Base-by-base conservation (phyloP, 2,113 vertebrate species). In the Potamarius usumacintae region DNA sequence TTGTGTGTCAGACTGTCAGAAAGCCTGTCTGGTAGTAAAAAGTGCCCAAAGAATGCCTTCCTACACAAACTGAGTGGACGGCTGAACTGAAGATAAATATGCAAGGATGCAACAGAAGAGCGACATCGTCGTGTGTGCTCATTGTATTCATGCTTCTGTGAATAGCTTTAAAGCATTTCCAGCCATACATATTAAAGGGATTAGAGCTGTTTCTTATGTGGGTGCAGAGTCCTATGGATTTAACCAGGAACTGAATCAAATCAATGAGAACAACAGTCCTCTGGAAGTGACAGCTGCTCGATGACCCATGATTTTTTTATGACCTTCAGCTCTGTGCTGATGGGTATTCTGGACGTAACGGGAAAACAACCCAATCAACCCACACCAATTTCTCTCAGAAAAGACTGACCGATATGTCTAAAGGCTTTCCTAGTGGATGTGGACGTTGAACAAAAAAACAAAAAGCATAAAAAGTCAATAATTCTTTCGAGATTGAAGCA, bases 141-240 rank as follows among this genome's bases (percentile, higher is more conserved):
- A 84, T n/a, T n/a, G 84, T 84, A 74, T 30, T 74, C 69, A 52
- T 77, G 84, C 74, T 58, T 81, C 65, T 67, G 82, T 86, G 86
- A 74, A 88, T 34, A 77, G 58, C 74, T 79, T 87, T 79, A 76
- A 55, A 20, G 86, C 50, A 42, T 85, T 81, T 86, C 53, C 55
- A 53, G 34, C 27, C 67, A 84, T 82, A 84, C 86, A 89, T 89
- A 88, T 90, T 92, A 91, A 93, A 91, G 89, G 91, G 88, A 87
- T 89, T 53, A 87, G 84, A 27, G 12, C 15, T 58, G 85, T 60
- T 76, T 58, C 74, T 65, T 76, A 86, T 50, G 62, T 79, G 34
- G 83, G 27, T 14, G 60, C 74, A 65, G 50, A 34, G 52, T 83
- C 30, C 20, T 89, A 63, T 34, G 72, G 74, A 87, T 89, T 82